These are phyloP conservation scores for Trichonephila inaurata DNA, from an alignment of 1,140 invertebrate genomes.

Conservation along the genomic window DNA sequence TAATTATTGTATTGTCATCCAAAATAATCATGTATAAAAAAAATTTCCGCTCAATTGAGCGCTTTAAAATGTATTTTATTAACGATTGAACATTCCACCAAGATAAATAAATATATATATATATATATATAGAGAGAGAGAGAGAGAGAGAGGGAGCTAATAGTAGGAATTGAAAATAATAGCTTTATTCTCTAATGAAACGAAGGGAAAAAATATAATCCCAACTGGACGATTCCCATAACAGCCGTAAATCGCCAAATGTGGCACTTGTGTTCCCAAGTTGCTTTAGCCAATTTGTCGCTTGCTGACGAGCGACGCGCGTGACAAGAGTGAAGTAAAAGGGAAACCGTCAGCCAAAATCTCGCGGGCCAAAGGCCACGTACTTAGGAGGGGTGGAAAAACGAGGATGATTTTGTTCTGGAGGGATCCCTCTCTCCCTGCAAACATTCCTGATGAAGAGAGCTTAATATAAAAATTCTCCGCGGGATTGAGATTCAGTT, in stretches of 20 bases:
- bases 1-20: too few species aligned
- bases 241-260: conserved; percentile 36
- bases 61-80: too few species aligned
- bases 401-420: conserved; percentile 17
- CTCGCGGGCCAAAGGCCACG: conserved; percentile 71
- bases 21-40: too few species aligned
- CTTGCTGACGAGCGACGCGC: conserved; percentile 66
- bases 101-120: too few species aligned
- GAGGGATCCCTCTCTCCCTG: not conserved
- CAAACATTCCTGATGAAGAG: not conserved
- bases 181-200: not conserved
- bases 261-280: not conserved
- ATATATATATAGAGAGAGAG: too few species aligned
- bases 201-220: not conserved
- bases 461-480: conserved; percentile 22
- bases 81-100: too few species aligned
- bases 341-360: conserved; percentile 70
- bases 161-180: too few species aligned
- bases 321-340: conserved; percentile 70
- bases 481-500: not conserved
- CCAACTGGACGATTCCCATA: not conserved
- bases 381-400: not conserved
- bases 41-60: too few species aligned
- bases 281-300: conserved; percentile 67
- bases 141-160: too few species aligned